Evolutionary conservation across 2,797 vertebrate genomes (phyloP).

Genomic region (Enteromius afrohamiltoni): DNA sequence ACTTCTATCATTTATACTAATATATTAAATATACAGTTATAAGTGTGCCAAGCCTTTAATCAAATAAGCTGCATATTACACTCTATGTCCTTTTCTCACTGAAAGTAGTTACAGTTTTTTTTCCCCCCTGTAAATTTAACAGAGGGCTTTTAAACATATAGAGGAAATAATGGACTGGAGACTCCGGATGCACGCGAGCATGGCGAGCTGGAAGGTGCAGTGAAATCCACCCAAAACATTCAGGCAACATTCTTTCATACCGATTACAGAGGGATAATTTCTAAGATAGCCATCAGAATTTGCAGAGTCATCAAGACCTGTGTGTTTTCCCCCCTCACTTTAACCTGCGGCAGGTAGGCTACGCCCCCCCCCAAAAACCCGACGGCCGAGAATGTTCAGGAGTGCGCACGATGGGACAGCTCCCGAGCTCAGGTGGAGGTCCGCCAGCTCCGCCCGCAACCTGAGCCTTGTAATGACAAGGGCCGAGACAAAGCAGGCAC

Average conservation of each 20-base stretch:
- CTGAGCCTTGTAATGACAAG: constrained; percentile 69
- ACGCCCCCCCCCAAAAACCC: not conserved
- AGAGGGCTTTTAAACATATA: not conserved
- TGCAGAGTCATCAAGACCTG: constrained; percentile 23
- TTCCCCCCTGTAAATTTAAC: not conserved
- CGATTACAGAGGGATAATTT: constrained; percentile 2
- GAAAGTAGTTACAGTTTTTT: no score
- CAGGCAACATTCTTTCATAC: constrained; percentile 17
- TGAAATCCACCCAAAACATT: constrained; percentile 14
- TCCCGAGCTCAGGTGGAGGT: constrained; percentile 43
- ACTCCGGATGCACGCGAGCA: constrained; percentile 14
- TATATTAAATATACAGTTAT: not conserved
- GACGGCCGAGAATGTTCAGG: not conserved
- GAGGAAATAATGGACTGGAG: constrained; percentile 34
- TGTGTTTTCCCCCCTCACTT: constrained; percentile 7
- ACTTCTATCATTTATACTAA: no score
- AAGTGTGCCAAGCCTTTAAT: no score
- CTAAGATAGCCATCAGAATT: constrained; percentile 19
- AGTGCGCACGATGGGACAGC: constrained; percentile 26
- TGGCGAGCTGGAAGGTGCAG: not conserved
- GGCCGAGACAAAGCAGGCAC: constrained; percentile 62
- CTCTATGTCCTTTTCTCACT: no score
- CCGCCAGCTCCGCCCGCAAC: constrained; percentile 60
- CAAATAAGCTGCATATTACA: no score
- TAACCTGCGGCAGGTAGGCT: constrained; percentile 2